A percentile compares a stretch with the other conserved stretches of the same genome.
phyloP scores from a whole-genome alignment of 1,140 invertebrate species.

The Drosophila guanche region DNA sequence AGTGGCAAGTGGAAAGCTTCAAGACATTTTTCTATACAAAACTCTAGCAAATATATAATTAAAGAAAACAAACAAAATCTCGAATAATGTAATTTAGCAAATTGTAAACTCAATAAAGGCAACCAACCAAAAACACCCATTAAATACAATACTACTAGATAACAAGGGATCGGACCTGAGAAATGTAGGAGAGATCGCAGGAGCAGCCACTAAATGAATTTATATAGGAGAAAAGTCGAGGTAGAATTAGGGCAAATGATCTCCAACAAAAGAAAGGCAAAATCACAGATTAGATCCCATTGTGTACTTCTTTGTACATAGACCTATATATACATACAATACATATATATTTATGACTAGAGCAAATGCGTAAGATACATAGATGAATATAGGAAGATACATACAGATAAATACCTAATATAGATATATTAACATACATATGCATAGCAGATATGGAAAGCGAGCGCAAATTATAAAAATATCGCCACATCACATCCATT shows the following conservation, averaged over 20 bases:
- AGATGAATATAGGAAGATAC: constrained; percentile 53
- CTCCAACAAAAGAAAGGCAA: no score
- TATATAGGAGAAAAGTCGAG: constrained; percentile 37
- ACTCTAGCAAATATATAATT: constrained; percentile 36
- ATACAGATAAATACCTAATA: constrained; percentile 40
- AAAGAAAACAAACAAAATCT: constrained; percentile 33
- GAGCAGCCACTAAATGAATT: constrained; percentile 44
- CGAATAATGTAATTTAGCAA: constrained; percentile 67
- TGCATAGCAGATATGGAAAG: constrained; percentile 45
- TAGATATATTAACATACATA: constrained; percentile 42
- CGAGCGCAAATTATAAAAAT: constrained; percentile 63
- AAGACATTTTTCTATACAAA: constrained; percentile 47
- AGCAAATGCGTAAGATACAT: constrained; percentile 42
- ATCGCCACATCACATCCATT: constrained; percentile 40
- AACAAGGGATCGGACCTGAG: no score
- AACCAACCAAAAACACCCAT: constrained; percentile 37
- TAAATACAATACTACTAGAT: not conserved
- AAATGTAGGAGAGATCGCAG: constrained; percentile 12
- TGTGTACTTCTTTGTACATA: constrained; percentile 67
- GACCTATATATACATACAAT: constrained; percentile 41
- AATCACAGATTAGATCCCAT: constrained; percentile 23
- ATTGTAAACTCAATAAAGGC: constrained; percentile 68
- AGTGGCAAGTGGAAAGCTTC: constrained; percentile 42
- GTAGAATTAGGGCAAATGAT: constrained; percentile 32
- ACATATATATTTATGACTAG: constrained; percentile 46